Conservation (phyloP, 92 coral and sea anemone genomes). For the Montipora capitata region DNA sequence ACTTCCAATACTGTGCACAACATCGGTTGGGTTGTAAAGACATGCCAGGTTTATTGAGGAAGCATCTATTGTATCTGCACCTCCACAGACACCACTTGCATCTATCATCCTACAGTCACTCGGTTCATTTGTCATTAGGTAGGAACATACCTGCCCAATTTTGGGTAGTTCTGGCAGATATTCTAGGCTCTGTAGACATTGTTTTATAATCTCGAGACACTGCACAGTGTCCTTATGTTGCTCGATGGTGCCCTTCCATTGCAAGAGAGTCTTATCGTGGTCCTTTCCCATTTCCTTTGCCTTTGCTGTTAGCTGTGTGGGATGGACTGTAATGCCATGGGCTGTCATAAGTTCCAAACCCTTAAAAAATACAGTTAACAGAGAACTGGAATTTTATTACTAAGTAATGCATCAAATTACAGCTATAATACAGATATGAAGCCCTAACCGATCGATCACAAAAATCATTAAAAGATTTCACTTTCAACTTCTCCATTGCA, state of each 20-base stretch:
- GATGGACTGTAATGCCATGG: slow-evolving; percentile 67
- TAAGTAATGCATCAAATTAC: slow-evolving; percentile 25
- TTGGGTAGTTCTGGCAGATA: slow-evolving; percentile 42
- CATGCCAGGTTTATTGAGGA: slow-evolving; percentile 43
- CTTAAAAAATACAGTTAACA: slow-evolving; percentile 24
- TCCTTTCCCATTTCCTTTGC: slow-evolving; percentile 58
- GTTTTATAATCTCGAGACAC: slow-evolving; percentile 36
- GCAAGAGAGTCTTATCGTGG: slow-evolving; percentile 37
- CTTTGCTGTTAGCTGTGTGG: slow-evolving; percentile 32
- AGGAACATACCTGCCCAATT: slow-evolving; percentile 25
- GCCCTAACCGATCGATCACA: neutral
- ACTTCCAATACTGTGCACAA: slow-evolving; percentile 11
- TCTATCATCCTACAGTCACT: neutral
- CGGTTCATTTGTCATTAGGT: slow-evolving; percentile 7
- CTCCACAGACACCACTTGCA: slow-evolving; percentile 14
- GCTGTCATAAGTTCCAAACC: slow-evolving; percentile 44
- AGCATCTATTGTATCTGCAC: slow-evolving; percentile 21
- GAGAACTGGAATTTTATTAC: slow-evolving; percentile 12
- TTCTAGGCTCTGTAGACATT: slow-evolving; percentile 20
- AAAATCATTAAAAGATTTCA: neutral
- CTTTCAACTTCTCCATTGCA: slow-evolving; percentile 22
- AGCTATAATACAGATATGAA: slow-evolving; percentile 12
- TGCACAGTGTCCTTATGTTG: slow-evolving; percentile 3
- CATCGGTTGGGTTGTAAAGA: slow-evolving; percentile 40
- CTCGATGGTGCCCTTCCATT: slow-evolving; percentile 52